phyloP scores from a whole-genome alignment of 2,797 vertebrate genomes.

The Hemibagrus guttatus region DNA sequence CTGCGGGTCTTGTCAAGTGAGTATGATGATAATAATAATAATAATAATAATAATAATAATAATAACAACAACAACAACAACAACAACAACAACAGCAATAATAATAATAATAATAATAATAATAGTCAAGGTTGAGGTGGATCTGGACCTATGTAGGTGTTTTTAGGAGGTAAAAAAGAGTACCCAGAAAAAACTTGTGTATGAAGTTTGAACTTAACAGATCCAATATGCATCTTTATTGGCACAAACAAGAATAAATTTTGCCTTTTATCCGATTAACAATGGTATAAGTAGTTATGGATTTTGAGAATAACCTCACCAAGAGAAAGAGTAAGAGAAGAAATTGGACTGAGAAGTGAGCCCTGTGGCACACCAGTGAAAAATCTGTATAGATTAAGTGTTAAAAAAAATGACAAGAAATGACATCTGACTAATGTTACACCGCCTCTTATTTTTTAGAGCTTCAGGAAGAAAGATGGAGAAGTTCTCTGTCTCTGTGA shows the following conservation, averaged over 20 bases:
- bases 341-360: neutral
- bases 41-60: too few relatives aligned
- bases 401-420: neutral
- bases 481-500: slow-evolving; percentile 88
- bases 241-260: neutral
- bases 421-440: neutral
- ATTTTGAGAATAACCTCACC: neutral
- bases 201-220: too few relatives aligned
- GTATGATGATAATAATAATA: slow-evolving; percentile 27
- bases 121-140: too few relatives aligned
- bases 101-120: too few relatives aligned
- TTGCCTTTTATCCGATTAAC: neutral
- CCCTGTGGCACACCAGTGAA: neutral
- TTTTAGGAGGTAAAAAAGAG: neutral
- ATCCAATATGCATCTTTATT: neutral
- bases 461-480: slow-evolving; percentile 91
- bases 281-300: neutral
- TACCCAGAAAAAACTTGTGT: neutral
- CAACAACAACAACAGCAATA: too few relatives aligned
- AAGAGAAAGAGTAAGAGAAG: neutral
- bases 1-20: slow-evolving; percentile 87
- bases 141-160: neutral
- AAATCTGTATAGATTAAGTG: neutral
- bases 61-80: too few relatives aligned
- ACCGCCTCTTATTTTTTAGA: slow-evolving; percentile 59